Percentiles rank a stretch among this genome's conserved stretches.
Conservation (phyloP, 1,140 invertebrate species). For the Schmidtea mediterranea region DNA sequence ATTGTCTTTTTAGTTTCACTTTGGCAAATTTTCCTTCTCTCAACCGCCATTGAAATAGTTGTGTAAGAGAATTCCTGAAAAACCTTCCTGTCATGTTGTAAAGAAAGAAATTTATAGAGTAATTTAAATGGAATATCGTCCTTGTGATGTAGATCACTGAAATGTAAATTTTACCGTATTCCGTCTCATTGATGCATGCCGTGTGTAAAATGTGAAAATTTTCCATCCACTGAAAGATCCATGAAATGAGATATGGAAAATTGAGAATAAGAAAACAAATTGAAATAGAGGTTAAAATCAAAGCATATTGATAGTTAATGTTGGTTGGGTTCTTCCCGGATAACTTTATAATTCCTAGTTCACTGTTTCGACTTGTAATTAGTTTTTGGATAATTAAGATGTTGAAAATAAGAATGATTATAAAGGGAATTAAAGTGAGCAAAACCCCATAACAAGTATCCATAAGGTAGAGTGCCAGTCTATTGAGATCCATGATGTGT, state of each 20-base stretch:
- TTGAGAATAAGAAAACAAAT: conserved; percentile 14
- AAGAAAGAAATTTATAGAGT: conserved; percentile 20
- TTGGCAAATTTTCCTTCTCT: no score
- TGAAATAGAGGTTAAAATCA: conserved; percentile 14
- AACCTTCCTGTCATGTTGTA: conserved; percentile 17
- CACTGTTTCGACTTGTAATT: conserved; percentile 6
- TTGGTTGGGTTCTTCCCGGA: conserved; percentile 1
- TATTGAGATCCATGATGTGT: no score
- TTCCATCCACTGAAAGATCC: conserved; percentile 10
- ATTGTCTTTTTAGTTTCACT: no score
- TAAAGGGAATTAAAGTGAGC: conserved; percentile 16
- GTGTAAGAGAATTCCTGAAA: conserved; percentile 12
- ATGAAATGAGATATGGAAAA: conserved; percentile 14
- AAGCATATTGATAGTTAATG: conserved; percentile 14
- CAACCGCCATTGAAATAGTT: conserved; percentile 3
- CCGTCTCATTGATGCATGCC: not conserved
- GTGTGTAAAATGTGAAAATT: not conserved
- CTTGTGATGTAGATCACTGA: conserved; percentile 12
- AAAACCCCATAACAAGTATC: conserved; percentile 15
- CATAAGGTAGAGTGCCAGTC: conserved; percentile 10
- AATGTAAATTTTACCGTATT: not conserved
- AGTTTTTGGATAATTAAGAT: conserved; percentile 14
- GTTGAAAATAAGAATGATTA: conserved; percentile 15
- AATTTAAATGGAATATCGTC: conserved; percentile 19
- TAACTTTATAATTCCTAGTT: no score